Conservation (phyloP, 2,888 invertebrate species). For the Tolmerus cingulatus region DNA sequence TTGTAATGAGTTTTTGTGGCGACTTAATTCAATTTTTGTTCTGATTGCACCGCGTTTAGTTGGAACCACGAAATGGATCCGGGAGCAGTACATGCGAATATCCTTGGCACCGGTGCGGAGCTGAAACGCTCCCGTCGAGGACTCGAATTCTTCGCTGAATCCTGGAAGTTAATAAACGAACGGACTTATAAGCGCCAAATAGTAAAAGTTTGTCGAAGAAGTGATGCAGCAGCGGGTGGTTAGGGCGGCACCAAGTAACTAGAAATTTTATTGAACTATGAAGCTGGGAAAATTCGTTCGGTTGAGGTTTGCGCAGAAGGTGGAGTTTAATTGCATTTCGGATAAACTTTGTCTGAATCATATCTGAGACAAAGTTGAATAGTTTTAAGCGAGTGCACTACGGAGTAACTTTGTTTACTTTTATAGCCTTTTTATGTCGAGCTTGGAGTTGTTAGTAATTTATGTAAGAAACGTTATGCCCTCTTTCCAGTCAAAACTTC, state of each 20-base stretch:
- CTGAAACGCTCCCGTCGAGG: not conserved
- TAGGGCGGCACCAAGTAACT: not conserved
- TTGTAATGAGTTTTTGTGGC: slow-evolving; percentile 48
- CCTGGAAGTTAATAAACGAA: slow-evolving; percentile 2
- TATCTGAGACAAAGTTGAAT: slow-evolving; percentile 21
- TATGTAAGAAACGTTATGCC: not conserved
- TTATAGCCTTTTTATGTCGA: not conserved
- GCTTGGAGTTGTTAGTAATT: not conserved
- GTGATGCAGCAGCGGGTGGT: not conserved
- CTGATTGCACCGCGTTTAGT: slow-evolving; percentile 36
- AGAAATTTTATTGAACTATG: slow-evolving; percentile 24
- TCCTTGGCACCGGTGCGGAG: not conserved
- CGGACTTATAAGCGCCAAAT: slow-evolving; percentile 10
- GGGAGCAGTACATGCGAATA: not conserved
- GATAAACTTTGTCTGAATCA: slow-evolving; percentile 22
- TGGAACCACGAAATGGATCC: slow-evolving; percentile 7
- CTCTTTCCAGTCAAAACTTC: not conserved
- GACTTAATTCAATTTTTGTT: slow-evolving; percentile 48
- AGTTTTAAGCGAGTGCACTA: not conserved
- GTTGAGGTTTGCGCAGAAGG: not conserved
- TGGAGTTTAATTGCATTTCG: slow-evolving; percentile 34
- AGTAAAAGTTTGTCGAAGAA: slow-evolving; percentile 23
- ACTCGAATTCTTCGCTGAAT: not conserved
- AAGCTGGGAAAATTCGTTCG: not conserved
- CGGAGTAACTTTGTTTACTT: slow-evolving; percentile 7